Conservation (phyloP, 2,797 vertebrate genomes). For the Lateolabrax maculatus region DNA sequence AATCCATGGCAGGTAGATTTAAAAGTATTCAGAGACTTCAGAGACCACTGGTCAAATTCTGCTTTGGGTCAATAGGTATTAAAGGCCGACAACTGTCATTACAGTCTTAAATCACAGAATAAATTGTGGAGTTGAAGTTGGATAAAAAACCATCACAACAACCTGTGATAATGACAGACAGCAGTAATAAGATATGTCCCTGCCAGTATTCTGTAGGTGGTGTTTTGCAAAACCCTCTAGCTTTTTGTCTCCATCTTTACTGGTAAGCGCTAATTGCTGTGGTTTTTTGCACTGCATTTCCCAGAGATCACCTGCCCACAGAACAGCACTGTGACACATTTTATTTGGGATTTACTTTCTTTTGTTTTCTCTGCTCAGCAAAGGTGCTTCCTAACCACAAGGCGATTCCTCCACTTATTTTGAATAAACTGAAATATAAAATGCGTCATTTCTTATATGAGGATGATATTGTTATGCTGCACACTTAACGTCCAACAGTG, state of each 20-base stretch:
- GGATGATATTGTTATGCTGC: neutral
- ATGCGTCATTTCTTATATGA: neutral
- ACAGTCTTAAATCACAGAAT: too few relatives aligned
- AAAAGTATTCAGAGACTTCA: too few relatives aligned
- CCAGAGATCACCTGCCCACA: conserved; percentile 21
- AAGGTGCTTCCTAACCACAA: neutral
- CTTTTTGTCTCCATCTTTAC: neutral
- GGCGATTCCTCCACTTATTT: neutral
- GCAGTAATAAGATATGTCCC: neutral
- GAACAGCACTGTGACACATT: neutral
- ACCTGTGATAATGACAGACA: neutral
- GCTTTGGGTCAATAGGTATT: too few relatives aligned
- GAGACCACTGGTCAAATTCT: too few relatives aligned
- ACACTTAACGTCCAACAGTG: too few relatives aligned
- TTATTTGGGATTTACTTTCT: neutral
- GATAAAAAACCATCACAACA: neutral
- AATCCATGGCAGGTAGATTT: too few relatives aligned
- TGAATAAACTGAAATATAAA: neutral
- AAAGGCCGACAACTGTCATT: too few relatives aligned
- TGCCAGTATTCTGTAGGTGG: neutral
- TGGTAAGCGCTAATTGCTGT: neutral
- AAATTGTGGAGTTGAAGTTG: too few relatives aligned
- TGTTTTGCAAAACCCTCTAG: neutral
- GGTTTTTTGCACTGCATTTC: conserved; percentile 9
- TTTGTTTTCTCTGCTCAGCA: neutral